phyloP scores from a whole-genome alignment of 1,140 invertebrate species.

The Anastrepha ludens region DNA sequence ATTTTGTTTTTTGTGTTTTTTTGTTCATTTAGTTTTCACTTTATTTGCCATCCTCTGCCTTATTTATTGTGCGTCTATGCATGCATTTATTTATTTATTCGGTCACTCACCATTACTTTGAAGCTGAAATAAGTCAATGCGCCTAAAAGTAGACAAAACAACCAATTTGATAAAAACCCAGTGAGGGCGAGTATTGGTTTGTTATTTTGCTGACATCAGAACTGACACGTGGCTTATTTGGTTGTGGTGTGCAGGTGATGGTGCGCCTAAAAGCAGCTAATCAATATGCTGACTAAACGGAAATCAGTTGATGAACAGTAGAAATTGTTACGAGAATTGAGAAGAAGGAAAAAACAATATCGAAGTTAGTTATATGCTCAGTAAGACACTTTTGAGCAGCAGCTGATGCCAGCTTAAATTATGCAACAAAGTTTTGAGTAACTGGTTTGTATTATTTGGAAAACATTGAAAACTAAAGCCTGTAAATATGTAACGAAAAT shows the following conservation, averaged over 20 bases:
- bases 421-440: not conserved
- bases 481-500: no score
- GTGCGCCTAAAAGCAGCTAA: constrained; percentile 44
- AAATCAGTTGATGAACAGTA: not conserved
- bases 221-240: not conserved
- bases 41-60: not conserved
- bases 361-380: no score
- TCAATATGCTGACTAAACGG: not conserved
- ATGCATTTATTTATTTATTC: constrained; percentile 24
- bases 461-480: no score
- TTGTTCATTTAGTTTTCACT: constrained; percentile 4
- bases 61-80: constrained; percentile 12
- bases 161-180: not conserved
- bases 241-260: not conserved
- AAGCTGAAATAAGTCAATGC: constrained; percentile 8
- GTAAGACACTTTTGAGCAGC: no score
- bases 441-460: no score
- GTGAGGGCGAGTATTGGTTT: not conserved
- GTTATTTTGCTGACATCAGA: not conserved
- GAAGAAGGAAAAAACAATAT: no score
- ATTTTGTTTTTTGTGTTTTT: not conserved
- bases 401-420: not conserved
- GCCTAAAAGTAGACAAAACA: not conserved
- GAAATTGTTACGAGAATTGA: not conserved
- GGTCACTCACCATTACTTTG: not conserved